These are phyloP conservation scores for Streptopelia turtur DNA, from an alignment of 2,797 vertebrate species.

Conservation along the genomic window DNA sequence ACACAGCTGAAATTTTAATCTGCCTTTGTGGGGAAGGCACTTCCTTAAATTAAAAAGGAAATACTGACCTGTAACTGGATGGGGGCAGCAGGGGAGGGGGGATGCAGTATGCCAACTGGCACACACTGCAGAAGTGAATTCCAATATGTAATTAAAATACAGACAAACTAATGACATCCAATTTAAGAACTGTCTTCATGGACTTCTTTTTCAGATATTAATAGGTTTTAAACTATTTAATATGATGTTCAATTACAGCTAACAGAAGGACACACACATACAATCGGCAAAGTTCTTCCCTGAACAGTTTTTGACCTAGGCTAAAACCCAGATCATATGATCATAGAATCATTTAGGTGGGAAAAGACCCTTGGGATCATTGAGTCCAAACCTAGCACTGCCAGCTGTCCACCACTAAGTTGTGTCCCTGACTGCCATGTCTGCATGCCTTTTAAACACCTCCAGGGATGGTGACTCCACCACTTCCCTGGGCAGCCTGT, in stretches of 20 bases:
- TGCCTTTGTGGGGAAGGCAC: background rate
- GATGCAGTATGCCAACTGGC: background rate
- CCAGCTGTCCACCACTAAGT: background rate
- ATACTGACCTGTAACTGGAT: background rate
- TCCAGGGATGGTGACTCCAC: background rate
- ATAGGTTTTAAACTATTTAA: background rate
- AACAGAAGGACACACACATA: background rate
- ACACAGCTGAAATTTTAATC: background rate
- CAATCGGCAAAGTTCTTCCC: background rate
- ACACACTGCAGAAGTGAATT: background rate
- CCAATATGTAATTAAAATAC: background rate
- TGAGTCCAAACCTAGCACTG: background rate
- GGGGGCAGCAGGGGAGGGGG: fast-evolving
- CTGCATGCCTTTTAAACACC: background rate
- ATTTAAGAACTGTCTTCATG: background rate
- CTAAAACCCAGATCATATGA: background rate
- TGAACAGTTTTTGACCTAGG: background rate
- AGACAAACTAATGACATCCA: background rate
- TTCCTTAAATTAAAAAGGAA: background rate
- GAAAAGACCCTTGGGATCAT: background rate
- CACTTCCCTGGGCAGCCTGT: background rate
- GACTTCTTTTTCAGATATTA: background rate
- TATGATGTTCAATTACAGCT: background rate
- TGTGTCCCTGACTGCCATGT: fast-evolving
- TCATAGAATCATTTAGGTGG: background rate